Base-by-base conservation (phyloP, 1,140 invertebrate genomes). In the Periplaneta americana region DNA sequence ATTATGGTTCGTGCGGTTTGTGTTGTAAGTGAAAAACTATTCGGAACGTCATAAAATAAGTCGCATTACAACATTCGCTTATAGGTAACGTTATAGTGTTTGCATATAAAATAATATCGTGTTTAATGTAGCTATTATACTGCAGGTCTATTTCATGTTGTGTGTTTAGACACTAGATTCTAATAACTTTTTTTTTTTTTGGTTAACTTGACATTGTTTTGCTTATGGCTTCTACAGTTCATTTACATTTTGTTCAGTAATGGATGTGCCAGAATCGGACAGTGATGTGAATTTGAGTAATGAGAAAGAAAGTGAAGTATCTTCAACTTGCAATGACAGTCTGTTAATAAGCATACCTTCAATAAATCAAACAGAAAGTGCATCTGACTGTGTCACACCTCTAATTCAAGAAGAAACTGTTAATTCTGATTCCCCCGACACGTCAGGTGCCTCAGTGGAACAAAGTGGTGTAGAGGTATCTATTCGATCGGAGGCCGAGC, bases 231-330 rank as follows among this genome's bases (percentile, higher is more conserved):
- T 5, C 15, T 15, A 48, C 4, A 48, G 39, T 0, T 66, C 8
- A 0, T 3, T n/a, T n/a, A 66, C 48, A 28, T n/a, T 66, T 9
- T n/a, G 28, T 28, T n/a, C 48, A 66, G 13, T 28, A 66, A 66
- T 66, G 48, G 48, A 66, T 66, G 48, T 66, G 48, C 6, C 48
- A 28, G 22, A 66, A 11, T 66, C 48, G 13, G 22, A 66, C n/a
- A n/a, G 8, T 66, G 39, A 48, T 48, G 22, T 22, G 48, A 66
- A 6, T 66, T 28, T 28, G 11, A 66, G n/a, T 78, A 78, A 78
- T 37, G 77, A 48, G 35, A 78, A 78, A n/a, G 77, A 78, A 36
- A 34, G 77, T n/a, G 77, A 78, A 37, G 77, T 78, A 28, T 78
- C 77, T 15, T 78, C 77, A 34, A 78, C 35, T 34, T 78, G 77